These are phyloP conservation scores for Gymnocheta viridis DNA, from an alignment of 2,888 invertebrate species.

Conservation along the genomic window DNA sequence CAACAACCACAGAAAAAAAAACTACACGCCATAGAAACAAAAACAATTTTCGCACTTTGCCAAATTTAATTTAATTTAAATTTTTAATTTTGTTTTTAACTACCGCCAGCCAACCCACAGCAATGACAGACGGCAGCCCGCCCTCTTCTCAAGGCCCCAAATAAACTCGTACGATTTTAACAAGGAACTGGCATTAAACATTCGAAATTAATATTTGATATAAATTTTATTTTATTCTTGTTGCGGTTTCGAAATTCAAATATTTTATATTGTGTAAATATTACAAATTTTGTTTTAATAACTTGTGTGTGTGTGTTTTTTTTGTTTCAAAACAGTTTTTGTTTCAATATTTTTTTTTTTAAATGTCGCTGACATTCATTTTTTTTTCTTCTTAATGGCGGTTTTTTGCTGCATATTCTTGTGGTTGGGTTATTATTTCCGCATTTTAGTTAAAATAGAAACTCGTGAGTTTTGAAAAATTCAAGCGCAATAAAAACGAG, in stretches of 20 bases:
- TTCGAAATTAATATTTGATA: slow-evolving; percentile 12
- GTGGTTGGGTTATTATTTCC: slow-evolving; percentile 44
- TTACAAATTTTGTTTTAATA: slow-evolving; percentile 7
- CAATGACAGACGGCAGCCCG: background rate
- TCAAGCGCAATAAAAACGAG: slow-evolving; percentile 2
- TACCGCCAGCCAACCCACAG: slow-evolving; percentile 8
- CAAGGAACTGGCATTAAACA: slow-evolving; percentile 29
- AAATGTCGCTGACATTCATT: slow-evolving; percentile 33
- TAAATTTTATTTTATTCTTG: slow-evolving; percentile 15
- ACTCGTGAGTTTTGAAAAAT: slow-evolving; percentile 28
- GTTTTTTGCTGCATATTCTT: slow-evolving; percentile 18
- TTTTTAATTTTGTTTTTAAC: slow-evolving; percentile 42
- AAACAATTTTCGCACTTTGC: slow-evolving; percentile 52
- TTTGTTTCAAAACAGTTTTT: slow-evolving; percentile 7
- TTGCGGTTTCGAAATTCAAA: slow-evolving; percentile 34
- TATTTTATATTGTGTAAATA: slow-evolving; percentile 27
- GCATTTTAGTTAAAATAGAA: slow-evolving; percentile 45
- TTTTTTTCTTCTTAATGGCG: background rate
- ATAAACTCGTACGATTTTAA: slow-evolving; percentile 2
- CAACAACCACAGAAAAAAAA: too few species aligned
- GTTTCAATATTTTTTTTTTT: background rate
- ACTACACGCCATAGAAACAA: background rate
- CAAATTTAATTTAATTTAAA: slow-evolving; percentile 55
- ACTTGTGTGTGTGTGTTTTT: background rate
- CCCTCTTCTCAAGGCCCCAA: slow-evolving; percentile 35